Conservation (phyloP, 2,113 vertebrate genomes). For the Recurvirostra avosetta region DNA sequence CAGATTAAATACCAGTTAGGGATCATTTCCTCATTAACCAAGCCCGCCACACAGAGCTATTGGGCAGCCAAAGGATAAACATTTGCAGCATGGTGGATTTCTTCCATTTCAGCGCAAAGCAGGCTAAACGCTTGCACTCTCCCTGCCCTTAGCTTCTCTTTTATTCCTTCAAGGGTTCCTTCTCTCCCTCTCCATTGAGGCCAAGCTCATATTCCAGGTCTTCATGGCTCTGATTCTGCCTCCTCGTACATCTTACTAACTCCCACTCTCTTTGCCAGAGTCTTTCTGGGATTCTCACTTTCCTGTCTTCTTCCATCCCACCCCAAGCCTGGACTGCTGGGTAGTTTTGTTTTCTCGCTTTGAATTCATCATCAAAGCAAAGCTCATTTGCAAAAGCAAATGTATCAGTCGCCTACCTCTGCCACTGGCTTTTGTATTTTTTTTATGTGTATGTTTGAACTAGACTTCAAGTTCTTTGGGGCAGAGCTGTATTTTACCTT, state of each 20-base stretch:
- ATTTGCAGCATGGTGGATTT: not conserved
- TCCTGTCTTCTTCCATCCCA: not conserved
- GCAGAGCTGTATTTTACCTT: not conserved
- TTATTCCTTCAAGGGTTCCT: not conserved
- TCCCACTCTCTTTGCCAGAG: not conserved
- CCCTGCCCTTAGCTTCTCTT: not conserved
- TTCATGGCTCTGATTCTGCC: not conserved
- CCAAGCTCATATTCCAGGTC: not conserved
- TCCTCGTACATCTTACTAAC: not conserved
- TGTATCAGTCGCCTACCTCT: not conserved
- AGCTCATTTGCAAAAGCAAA: not conserved
- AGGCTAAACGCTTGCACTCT: not conserved
- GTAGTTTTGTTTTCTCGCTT: not conserved
- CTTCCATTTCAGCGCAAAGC: not conserved
- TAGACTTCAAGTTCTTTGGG: not conserved
- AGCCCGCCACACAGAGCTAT: not conserved
- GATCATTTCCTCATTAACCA: not conserved
- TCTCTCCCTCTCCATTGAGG: not conserved
- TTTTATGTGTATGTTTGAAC: not conserved
- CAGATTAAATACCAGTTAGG: not conserved
- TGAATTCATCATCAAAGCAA: not conserved
- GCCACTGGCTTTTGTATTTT: not conserved
- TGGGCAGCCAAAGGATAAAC: not conserved
- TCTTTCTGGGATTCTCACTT: not conserved
- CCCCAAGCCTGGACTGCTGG: not conserved